Base-by-base conservation (phyloP, 1,140 invertebrate species). In the Drosophila hydei region DNA sequence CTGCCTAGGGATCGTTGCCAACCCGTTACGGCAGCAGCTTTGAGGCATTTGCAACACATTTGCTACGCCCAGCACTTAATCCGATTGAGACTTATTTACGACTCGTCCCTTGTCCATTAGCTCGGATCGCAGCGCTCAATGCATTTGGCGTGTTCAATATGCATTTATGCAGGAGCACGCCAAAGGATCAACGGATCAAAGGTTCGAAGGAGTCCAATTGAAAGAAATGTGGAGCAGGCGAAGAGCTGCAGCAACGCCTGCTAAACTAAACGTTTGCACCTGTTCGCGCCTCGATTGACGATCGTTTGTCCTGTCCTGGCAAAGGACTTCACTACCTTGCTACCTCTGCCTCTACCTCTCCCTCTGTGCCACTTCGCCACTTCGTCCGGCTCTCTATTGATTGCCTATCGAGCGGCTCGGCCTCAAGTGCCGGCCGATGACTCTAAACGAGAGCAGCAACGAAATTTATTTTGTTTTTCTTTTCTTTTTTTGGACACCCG, bases 211-310 rank as follows among this genome's bases (percentile, higher is more conserved):
- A 52, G 14, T 25, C 19, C 27, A 30, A 8, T 23, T n/a, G 45
- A 19, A 27, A 2, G 9, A 2, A 33, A 59, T 30, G 27, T 18
- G 30, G 23, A 33, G 30, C 14, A 27, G 23, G 23, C 23, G 25
- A 23, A 9, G 38, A 45, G 48, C 25, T 4, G 43, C 12, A 58
- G 38, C 45, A 30, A 63, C 47, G 55, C 38, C 67, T 48, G 52
- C 33, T 18, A 54, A 58, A 60, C 67, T 72, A 72, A 80, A 54
- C 47, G n/a, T 40, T 87, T 88, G 83, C 81, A 87, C 78, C 83
- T 87, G 83, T 88, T 64, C n/a, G 30, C 52, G 11, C 54, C 14
- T 27, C 68, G 52, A 64, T 71, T 71, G 48, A 67, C 52, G 68
- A 43, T 71, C 51, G 59, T 55, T 55, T 55, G 30, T 69, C 16